Evolutionary conservation across 1,140 invertebrate genomes (phyloP).

Genomic region (Orussus abietinus): DNA sequence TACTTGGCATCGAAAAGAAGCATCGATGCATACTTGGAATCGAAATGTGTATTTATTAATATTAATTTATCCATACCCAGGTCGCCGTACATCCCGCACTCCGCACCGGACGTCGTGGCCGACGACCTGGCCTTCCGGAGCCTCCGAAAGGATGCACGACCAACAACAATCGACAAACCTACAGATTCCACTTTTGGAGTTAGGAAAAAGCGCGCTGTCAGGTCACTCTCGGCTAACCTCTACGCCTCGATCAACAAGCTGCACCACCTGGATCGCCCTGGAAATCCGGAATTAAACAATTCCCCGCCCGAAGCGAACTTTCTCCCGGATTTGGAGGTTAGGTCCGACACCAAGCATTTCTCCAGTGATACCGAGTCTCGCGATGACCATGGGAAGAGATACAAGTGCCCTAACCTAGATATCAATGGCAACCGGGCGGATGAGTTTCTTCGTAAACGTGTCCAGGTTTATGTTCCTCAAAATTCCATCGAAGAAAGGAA

Average conservation of each 20-base stretch:
- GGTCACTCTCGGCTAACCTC: constrained; percentile 77
- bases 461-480: constrained; percentile 16
- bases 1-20: too few relatives aligned
- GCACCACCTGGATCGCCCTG: constrained; percentile 15
- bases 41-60: too few relatives aligned
- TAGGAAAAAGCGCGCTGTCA: constrained; percentile 71
- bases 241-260: constrained; percentile 60
- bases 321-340: constrained; percentile 16
- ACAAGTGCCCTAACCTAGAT: constrained; percentile 6
- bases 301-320: constrained; percentile 16
- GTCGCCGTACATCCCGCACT: constrained; percentile 61
- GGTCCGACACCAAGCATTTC: too few relatives aligned
- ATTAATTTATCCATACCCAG: too few relatives aligned
- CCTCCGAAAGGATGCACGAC: constrained; percentile 69
- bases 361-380: constrained; percentile 3
- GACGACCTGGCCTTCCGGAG: constrained; percentile 84
- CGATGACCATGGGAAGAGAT: constrained; percentile 1
- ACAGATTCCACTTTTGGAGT: constrained; percentile 26
- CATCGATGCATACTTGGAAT: too few relatives aligned
- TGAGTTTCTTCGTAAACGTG: constrained; percentile 8
- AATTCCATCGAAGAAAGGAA: background rate
- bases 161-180: constrained; percentile 2
- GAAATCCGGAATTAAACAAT: constrained; percentile 9
- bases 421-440: constrained; percentile 19
- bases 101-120: constrained; percentile 75